phyloP scores from a whole-genome alignment of 2,797 vertebrate species.

The Eulemur rubriventer region DNA sequence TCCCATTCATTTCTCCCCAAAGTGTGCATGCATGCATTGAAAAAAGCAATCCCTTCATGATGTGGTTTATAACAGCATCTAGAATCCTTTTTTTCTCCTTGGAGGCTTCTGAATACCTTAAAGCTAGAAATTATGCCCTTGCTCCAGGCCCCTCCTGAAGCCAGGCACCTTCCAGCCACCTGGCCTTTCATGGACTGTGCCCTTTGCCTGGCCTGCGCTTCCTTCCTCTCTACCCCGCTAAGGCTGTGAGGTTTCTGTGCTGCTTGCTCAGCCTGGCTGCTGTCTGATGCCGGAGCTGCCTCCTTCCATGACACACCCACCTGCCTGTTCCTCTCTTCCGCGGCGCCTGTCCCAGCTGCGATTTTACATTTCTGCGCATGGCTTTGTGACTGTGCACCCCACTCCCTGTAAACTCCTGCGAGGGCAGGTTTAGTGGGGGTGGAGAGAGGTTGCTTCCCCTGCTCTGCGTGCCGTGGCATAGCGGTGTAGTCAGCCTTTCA shows the following conservation, averaged over 20 bases:
- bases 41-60: accelerated
- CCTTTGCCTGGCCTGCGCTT: not conserved
- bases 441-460: not conserved
- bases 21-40: accelerated
- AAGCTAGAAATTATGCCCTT: not conserved
- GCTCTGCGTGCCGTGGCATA: not conserved
- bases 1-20: not conserved
- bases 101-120: not conserved
- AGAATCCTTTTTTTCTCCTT: not conserved
- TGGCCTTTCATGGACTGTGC: not conserved
- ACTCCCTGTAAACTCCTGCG: accelerated
- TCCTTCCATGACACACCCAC: accelerated
- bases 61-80: not conserved
- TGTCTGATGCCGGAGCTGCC: not conserved
- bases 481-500: not conserved
- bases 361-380: accelerated
- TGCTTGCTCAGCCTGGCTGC: accelerated
- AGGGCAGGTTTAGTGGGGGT: accelerated
- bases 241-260: not conserved
- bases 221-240: not conserved
- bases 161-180: too few relatives aligned
- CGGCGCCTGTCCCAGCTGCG: not conserved
- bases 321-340: accelerated
- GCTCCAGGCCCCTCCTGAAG: not conserved
- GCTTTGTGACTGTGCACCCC: not conserved